Evolutionary conservation across 2,888 invertebrate genomes (phyloP), one percentile per base, ranked within the genome.

Genomic region (Cephonodes hylas): DNA sequence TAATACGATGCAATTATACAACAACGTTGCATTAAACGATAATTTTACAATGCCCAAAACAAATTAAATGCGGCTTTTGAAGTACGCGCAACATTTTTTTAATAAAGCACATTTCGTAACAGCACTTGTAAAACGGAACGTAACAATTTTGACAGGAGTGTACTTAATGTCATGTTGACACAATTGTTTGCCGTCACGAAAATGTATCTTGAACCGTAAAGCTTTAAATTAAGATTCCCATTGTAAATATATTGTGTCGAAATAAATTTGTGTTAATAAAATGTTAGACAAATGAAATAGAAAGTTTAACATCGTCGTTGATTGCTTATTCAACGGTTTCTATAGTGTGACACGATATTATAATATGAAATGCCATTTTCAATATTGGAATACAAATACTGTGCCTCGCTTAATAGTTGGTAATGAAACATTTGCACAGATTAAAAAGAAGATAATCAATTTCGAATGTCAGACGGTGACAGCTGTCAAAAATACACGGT

Each of bases 281-380:
- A 76, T 74, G 69, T 74, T 77, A 77, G 70, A 81, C 81, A 80
- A 84, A 80, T 64, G 79, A 85, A 84, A 85, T 78, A 75, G 84
- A 86, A 86, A 86, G 85, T 79, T 64, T 65, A 64, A 79, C 76
- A 76, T 72, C 66, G 63, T 70, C 75, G 68, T 73, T 79, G 77
- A 80, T 81, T 80, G 76, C 76, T 77, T 71, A 78, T 79, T 80
- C 77, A 67, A 68, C 63, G 64, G 72, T 71, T 79, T 72, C 64
- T 64, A 69, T 66, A 56, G 63, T 65, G 63, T 68, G 66, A 68
- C 66, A 67, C 53, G 64, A 64, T 59, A 66, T 18, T 45, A 56
- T 44, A 38, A 64, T 27, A 56, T 58, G 27, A 61, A 31, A 58
- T 22, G 45, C 22, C 45, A 45, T 22, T 31, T 53, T 53, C 31